Conservation (phyloP, 2,113 vertebrate species). For the Alosa alosa region DNA sequence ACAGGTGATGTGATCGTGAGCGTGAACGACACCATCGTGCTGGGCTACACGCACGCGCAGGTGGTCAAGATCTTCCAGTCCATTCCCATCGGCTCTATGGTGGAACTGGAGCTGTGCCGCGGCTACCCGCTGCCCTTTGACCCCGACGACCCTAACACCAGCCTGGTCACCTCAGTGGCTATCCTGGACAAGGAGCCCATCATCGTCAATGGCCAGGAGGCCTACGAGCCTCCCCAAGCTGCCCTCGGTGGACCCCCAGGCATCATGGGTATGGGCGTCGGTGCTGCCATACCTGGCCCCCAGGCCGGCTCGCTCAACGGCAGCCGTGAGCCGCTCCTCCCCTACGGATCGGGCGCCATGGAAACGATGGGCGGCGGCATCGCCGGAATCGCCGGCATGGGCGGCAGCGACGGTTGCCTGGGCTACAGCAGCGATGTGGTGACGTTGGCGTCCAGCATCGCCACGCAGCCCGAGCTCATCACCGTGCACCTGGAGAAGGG, state of each 20-base stretch:
- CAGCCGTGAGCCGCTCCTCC: conserved; percentile 78
- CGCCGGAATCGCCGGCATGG: conserved; percentile 18
- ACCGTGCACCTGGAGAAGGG: conserved; percentile 98
- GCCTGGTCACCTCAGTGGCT: conserved; percentile 94
- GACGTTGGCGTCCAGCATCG: conserved; percentile 92
- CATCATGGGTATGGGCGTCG: background rate
- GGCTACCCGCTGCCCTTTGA: conserved; percentile 97
- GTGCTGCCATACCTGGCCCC: background rate
- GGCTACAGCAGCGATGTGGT: conserved; percentile 88
- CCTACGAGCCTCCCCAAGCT: conserved; percentile 81
- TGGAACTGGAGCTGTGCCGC: conserved; percentile 95
- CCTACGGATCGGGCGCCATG: conserved; percentile 80
- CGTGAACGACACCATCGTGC: conserved; percentile 93
- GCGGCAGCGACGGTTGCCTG: conserved; percentile 79
- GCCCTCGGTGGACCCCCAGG: conserved; percentile 75
- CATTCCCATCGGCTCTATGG: conserved; percentile 95
- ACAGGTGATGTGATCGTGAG: conserved; percentile 96
- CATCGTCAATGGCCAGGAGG: conserved; percentile 94
- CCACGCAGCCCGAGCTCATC: conserved; percentile 95
- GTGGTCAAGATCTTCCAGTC: conserved; percentile 99
- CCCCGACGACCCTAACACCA: conserved; percentile 97
- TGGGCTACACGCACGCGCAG: conserved; percentile 97
- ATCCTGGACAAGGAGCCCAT: conserved; percentile 98
- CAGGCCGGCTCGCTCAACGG: conserved; percentile 67
- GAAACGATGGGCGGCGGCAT: conserved; percentile 52